Evolutionary conservation across 2,888 invertebrate genomes (phyloP).

Genomic region (Syritta pipiens): DNA sequence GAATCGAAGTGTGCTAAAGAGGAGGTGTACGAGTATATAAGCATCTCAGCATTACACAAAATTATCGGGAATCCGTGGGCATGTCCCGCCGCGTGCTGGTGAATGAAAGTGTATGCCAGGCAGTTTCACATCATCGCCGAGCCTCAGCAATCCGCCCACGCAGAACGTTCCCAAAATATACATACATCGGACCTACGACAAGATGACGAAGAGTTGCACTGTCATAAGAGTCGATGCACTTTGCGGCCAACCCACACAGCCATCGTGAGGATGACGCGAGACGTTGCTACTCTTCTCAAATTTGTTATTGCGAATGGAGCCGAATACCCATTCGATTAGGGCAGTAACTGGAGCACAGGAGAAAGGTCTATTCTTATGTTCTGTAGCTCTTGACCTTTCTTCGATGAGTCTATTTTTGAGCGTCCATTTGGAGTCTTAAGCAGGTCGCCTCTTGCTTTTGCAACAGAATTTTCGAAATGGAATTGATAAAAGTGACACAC

Average conservation of each 20-base stretch:
- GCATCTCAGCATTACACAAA: constrained; percentile 37
- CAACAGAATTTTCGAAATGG: constrained; percentile 58
- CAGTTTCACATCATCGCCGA: constrained; percentile 50
- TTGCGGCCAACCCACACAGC: constrained; percentile 57
- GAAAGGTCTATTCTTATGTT: constrained; percentile 25
- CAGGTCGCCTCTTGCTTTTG: constrained; percentile 28
- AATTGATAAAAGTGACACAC: constrained; percentile 46
- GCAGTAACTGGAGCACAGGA: constrained; percentile 45
- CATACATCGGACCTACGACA: constrained; percentile 59
- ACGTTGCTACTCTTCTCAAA: too few relatives aligned
- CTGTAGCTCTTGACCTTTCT: constrained; percentile 68
- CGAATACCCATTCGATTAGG: constrained; percentile 38
- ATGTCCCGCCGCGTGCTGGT: constrained; percentile 28
- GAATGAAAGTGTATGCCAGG: constrained; percentile 52
- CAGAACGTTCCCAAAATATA: constrained; percentile 58
- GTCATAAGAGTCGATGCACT: constrained; percentile 60
- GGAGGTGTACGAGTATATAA: constrained; percentile 3
- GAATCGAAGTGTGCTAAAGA: constrained; percentile 20
- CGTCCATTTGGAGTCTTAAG: constrained; percentile 10
- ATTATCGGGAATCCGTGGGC: constrained; percentile 61
- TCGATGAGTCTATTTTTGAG: constrained; percentile 52
- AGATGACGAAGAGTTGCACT: constrained; percentile 58
- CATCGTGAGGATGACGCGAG: constrained; percentile 6
- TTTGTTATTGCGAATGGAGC: too few relatives aligned
- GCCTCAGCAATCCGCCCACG: constrained; percentile 49